These are phyloP conservation scores for Mastomys natalensis DNA, from an alignment of 2,113 vertebrate species.

Conservation along the genomic window DNA sequence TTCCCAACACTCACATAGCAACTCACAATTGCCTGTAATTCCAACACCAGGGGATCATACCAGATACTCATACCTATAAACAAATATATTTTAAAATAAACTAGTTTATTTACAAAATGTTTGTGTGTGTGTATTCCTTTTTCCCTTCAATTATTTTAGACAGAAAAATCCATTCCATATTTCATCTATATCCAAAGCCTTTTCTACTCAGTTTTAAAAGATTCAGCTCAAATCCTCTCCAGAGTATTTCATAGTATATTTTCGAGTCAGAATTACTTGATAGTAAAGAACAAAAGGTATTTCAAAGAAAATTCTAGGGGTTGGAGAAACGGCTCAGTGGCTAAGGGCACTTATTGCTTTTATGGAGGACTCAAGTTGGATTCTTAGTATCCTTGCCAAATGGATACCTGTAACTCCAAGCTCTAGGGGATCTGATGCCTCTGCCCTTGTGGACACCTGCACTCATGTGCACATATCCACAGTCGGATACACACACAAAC, in stretches of 20 bases:
- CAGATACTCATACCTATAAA: too few relatives aligned
- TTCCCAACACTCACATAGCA: not conserved
- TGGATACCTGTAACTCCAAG: not conserved
- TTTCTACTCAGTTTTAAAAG: slow-evolving; percentile 36
- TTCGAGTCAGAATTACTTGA: slow-evolving; percentile 58
- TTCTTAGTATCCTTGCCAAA: not conserved
- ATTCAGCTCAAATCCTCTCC: not conserved
- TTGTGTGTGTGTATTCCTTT: not conserved
- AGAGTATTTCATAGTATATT: slow-evolving; percentile 42
- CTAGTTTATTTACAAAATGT: not conserved
- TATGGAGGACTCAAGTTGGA: not conserved
- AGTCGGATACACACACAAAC: not conserved
- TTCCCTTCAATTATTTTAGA: not conserved
- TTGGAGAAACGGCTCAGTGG: not conserved
- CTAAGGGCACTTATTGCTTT: not conserved
- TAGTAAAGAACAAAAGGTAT: slow-evolving; percentile 42
- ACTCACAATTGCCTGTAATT: not conserved
- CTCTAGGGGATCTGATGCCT: not conserved
- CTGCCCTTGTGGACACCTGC: not conserved
- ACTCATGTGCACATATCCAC: not conserved
- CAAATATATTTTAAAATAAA: not conserved
- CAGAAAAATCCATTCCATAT: not conserved
- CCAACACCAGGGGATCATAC: too few relatives aligned
- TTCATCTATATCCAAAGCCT: not conserved
- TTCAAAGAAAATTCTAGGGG: not conserved